A percentile compares a stretch with the other conserved stretches of the same genome.
These are phyloP conservation scores for Anguilla pacifica DNA, from an alignment of 2,797 vertebrate species.

Conservation along the genomic window DNA sequence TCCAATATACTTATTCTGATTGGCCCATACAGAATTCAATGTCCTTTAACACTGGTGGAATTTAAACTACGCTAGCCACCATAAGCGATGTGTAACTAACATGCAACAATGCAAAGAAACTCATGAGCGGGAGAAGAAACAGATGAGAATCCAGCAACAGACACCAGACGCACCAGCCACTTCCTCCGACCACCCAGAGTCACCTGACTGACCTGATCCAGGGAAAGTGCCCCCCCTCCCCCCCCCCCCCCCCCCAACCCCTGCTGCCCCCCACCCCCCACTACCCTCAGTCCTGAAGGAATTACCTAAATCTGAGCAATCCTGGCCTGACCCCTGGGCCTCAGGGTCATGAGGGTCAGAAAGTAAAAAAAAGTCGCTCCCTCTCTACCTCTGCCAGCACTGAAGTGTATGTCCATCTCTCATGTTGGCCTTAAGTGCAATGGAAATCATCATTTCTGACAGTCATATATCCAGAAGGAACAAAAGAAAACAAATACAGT, in stretches of 20 bases:
- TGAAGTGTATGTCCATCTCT: slow-evolving; percentile 34
- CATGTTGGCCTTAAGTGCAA: slow-evolving; percentile 8
- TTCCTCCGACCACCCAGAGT: slow-evolving; percentile 56
- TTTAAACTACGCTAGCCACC: neutral
- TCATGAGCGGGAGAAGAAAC: slow-evolving; percentile 24
- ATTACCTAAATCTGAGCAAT: slow-evolving; percentile 64
- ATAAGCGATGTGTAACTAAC: slow-evolving; percentile 33
- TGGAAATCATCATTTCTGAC: neutral
- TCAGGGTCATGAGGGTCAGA: slow-evolving; percentile 62
- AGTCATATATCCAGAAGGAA: neutral
- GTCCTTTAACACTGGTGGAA: neutral
- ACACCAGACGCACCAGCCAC: slow-evolving; percentile 47
- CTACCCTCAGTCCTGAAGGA: slow-evolving; percentile 56
- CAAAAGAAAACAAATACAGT: neutral
- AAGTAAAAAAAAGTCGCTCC: slow-evolving; percentile 49
- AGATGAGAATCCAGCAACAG: slow-evolving; percentile 31
- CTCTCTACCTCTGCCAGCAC: slow-evolving; percentile 26
- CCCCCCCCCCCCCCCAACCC: neutral
- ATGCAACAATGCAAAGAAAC: neutral
- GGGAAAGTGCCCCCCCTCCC: slow-evolving; percentile 59
- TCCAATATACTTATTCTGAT: neutral
- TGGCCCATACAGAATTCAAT: slow-evolving; percentile 9
- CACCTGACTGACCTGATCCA: slow-evolving; percentile 59
- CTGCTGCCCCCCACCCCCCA: slow-evolving; percentile 28
- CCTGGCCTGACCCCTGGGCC: slow-evolving; percentile 58